Conservation (phyloP, 2,888 invertebrate genomes). For the Mechanitis mazaeus region DNA sequence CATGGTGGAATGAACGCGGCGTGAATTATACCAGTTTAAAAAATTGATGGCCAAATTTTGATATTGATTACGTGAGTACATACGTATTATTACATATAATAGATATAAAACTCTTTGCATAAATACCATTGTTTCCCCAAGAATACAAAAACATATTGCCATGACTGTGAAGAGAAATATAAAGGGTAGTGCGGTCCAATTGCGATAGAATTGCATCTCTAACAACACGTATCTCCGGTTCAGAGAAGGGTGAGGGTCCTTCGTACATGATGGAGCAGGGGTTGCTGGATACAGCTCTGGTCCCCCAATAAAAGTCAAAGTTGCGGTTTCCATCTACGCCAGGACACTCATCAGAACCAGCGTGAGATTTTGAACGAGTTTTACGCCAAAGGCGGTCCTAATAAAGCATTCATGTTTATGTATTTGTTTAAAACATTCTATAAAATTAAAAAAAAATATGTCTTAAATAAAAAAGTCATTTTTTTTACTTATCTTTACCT, state of each 20-base stretch:
- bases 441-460: too few relatives aligned
- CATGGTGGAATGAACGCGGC: too few relatives aligned
- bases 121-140: constrained; percentile 79
- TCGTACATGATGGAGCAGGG: constrained; percentile 80
- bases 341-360: constrained; percentile 66
- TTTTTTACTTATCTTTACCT: neutral
- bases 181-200: constrained; percentile 74
- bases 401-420: too few relatives aligned
- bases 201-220: constrained; percentile 74
- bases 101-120: neutral
- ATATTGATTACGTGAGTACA: too few relatives aligned
- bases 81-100: neutral
- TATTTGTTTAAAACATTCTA: too few relatives aligned
- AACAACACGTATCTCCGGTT: constrained; percentile 79
- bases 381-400: constrained; percentile 84
- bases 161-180: constrained; percentile 85
- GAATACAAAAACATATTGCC: constrained; percentile 83
- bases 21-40: too few relatives aligned
- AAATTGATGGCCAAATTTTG: too few relatives aligned
- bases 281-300: constrained; percentile 57
- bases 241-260: constrained; percentile 81
- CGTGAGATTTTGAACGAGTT: constrained; percentile 75
- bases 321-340: constrained; percentile 89
- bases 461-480: neutral
- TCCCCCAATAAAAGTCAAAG: constrained; percentile 84